Evolutionary conservation across 2,797 vertebrate genomes (phyloP), one percentile per base, ranked within the genome.

Genomic region (Acomys russatus): DNA sequence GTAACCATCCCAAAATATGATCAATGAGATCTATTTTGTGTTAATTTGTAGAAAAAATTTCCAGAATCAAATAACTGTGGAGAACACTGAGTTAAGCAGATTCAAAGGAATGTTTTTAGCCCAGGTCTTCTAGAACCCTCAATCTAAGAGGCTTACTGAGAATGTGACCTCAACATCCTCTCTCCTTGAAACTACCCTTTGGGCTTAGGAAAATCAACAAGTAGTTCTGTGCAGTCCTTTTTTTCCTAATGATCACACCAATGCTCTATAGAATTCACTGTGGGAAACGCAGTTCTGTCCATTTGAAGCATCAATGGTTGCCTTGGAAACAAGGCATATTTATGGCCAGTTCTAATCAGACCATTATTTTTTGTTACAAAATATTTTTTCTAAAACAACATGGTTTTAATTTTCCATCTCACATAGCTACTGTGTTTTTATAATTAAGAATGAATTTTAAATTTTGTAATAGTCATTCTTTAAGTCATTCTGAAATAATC

Each of bases 291-390:
- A 90, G 33, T 84, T 78, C 33, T 94, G 71, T 7, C 63, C 33
- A 73, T 77, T 68, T 4, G 85, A 87, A 91, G 85, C 22, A 80
- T 17, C 73, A 56, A 28, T 3, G 14, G 82, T 89, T 96, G 70
- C 88, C 92, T 83, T 63, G 85, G 76, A 95, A 90, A 90, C 73
- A 73, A 80, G 22, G n/a, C 28, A 84, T 54, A 86, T 66, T 49
- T 91, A 71, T 77, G 20, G 33, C 44, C 56, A 92, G 56, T 89
- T 89, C 71, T 49, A 95, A 80, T 90, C 33, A 96, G 64, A 90
- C 63, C 10, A n/a, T 44, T 59, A 59, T 59, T 64, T 66, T 64
- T 68, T 85, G 49, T 14, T 71, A 6, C 33, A 64, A 95, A 92
- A 70, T 93, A 74, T 44, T 91, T 88, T 89, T 20, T 30, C 28